Base-by-base conservation (phyloP, 2,888 invertebrate genomes). In the Cantharis lateralis region DNA sequence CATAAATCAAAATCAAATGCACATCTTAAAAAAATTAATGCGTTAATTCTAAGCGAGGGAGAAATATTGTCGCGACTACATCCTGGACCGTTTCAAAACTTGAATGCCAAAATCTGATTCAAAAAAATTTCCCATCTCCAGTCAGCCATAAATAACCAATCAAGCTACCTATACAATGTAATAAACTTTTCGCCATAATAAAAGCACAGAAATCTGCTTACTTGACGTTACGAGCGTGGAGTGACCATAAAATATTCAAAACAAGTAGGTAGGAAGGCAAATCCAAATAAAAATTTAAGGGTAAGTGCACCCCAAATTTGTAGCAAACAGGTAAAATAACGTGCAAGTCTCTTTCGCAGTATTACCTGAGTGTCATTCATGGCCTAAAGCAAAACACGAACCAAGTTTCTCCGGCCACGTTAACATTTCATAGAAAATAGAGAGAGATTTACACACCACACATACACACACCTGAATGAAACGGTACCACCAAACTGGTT, bases 351-450 rank as follows among this genome's bases (percentile, higher is more conserved):
- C 13, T 4, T 48, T 48, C n/a, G n/a, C 48, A 7, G 3, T 48
- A 48, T 73, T 73, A 73, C 73, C 73, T 73, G 73, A 15, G 73
- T 62, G 72, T 63, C 18, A 72, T 20, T 16, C 64, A 9, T 15
- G 5, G 73, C 73, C 73, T 48, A 13, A 48, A 66, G 72, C 73
- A 62, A 69, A 68, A 28, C 73, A 69, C 68, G 69, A 62, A 73
- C 72, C 15, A 62, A 73, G 73, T 73, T 73, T 73, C 73, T 24
- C 73, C 69, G 26, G 64, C 64, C 64, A 66, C 64, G 64, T 64
- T 32, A 48, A 48, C 48, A 48, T 48, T 66, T 66, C 64, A 66
- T 66, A 66, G 64, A 66, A 66, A 66, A 66, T 20, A 66, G 20
- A 66, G 20, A 66, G 18, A 18, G 10, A 10, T 66, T 66, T 66